phyloP scores from a whole-genome alignment of 2,888 invertebrate genomes.

The Autographa gamma region DNA sequence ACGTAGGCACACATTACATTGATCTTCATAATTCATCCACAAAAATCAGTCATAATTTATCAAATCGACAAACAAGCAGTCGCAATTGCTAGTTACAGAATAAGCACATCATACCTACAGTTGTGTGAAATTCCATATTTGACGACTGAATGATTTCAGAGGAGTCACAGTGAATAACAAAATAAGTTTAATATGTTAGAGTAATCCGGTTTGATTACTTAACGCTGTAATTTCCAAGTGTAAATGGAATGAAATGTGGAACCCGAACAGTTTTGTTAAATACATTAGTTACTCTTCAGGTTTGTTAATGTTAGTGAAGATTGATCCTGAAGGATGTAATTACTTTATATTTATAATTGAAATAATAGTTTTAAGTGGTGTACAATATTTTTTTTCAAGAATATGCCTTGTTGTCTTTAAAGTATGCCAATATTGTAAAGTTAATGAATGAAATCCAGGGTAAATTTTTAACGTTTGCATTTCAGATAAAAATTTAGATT shows the following conservation, averaged over 20 bases:
- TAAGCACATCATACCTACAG: not conserved
- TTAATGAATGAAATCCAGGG: too few species aligned
- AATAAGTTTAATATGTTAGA: constrained; percentile 21
- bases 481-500: too few species aligned
- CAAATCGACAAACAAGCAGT: constrained; percentile 1
- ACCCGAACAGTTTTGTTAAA: not conserved
- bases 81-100: constrained; percentile 6
- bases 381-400: too few species aligned
- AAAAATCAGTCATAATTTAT: too few species aligned
- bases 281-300: not conserved
- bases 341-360: not conserved
- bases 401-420: too few species aligned
- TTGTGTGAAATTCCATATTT: constrained; percentile 17
- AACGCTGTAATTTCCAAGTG: not conserved
- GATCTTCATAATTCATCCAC: not conserved
- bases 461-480: too few species aligned
- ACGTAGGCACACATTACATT: not conserved
- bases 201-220: constrained; percentile 18
- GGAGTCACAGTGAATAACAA: not conserved
- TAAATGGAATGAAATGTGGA: constrained; percentile 26
- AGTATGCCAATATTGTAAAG: too few species aligned
- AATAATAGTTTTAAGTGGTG: not conserved
- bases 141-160: constrained; percentile 14
- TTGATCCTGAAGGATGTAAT: not conserved
- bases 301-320: not conserved